Evolutionary conservation across 2,113 vertebrate species (phyloP).

Genomic region (Garra rufa): DNA sequence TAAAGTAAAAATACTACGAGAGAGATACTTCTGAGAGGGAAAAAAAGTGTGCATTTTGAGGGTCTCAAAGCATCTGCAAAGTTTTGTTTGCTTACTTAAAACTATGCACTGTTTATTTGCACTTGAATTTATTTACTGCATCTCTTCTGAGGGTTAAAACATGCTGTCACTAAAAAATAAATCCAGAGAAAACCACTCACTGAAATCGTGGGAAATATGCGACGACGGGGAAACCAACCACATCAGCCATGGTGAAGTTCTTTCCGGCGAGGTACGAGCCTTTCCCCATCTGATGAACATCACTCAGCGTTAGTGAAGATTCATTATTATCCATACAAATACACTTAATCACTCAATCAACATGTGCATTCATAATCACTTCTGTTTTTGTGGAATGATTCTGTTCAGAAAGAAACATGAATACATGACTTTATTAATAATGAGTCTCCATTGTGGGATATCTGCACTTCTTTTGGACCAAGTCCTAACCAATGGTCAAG

Average conservation of each 20-base stretch:
- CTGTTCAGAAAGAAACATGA: neutral
- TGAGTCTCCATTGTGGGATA: too few relatives aligned
- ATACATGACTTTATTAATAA: too few relatives aligned
- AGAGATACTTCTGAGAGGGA: too few relatives aligned
- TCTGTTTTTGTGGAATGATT: neutral
- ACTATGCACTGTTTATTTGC: neutral
- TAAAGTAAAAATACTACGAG: too few relatives aligned
- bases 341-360: too few relatives aligned
- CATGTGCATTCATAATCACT: neutral
- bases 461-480: too few relatives aligned
- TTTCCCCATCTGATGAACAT: conserved; percentile 43
- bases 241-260: conserved; percentile 66
- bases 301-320: neutral
- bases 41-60: too few relatives aligned
- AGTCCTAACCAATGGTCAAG: too few relatives aligned
- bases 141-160: neutral
- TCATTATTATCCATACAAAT: too few relatives aligned
- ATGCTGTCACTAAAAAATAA: too few relatives aligned
- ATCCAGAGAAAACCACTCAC: conserved; percentile 49
- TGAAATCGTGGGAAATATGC: conserved; percentile 58
- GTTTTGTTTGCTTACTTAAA: neutral
- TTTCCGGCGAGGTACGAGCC: conserved; percentile 61
- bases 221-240: conserved; percentile 61
- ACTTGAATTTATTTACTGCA: neutral
- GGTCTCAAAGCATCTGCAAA: neutral